phyloP scores from a whole-genome alignment of 2,113 vertebrate species.

The Hypocryptadius cinnamomeus region DNA sequence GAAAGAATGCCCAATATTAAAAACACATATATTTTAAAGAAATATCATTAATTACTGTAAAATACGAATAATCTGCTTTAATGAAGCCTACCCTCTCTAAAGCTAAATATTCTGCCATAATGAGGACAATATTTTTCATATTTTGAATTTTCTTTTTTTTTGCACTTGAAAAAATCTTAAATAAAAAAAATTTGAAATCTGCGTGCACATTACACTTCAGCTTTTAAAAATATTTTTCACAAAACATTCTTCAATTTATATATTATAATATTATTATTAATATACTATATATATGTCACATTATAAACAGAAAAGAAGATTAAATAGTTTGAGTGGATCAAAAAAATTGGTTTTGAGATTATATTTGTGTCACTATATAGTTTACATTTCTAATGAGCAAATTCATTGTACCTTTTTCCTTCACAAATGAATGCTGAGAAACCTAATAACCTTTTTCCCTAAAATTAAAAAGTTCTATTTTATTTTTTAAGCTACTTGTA shows the following conservation, averaged over 20 bases:
- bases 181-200: neutral
- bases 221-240: neutral
- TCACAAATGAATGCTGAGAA: neutral
- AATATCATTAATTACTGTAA: neutral
- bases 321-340: neutral
- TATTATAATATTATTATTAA: too few relatives aligned
- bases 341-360: neutral
- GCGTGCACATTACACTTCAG: rapidly evolving
- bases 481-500: neutral
- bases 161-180: neutral
- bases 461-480: neutral
- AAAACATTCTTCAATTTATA: neutral
- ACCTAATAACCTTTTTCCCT: rapidly evolving
- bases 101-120: neutral
- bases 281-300: neutral
- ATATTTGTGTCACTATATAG: neutral
- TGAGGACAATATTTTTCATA: neutral
- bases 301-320: neutral
- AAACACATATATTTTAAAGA: neutral
- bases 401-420: neutral
- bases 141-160: neutral
- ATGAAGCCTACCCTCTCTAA: neutral
- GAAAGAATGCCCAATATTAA: neutral
- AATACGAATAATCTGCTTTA: neutral
- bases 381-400: neutral